Evolutionary conservation across 2,888 invertebrate species (phyloP), one percentile per base, ranked within the genome.

Genomic region (Cylloceria caligata): DNA sequence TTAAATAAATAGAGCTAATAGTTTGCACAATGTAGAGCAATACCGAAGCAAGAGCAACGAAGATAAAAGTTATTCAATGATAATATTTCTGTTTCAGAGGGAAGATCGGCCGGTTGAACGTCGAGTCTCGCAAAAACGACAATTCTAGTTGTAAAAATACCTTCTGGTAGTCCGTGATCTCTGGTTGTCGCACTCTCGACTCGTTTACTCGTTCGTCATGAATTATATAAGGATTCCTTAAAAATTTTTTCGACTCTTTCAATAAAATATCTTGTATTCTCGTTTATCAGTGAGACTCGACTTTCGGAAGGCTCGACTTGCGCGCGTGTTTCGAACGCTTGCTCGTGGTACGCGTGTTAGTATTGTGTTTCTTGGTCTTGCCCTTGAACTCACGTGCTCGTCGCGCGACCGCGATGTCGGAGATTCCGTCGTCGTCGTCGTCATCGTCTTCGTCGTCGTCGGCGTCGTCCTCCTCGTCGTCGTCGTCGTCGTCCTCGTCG

Each of bases 331-430:
- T 90, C 85, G 89, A 82, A 85, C 87, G 80, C 67, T 83, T 84
- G 76, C 75, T 71, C 81, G 84, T 69, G n/a, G 19, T 60, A 24
- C 76, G 85, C 81, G 86, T 88, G 88, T 87, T 88, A 87, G 85
- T 88, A 88, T 80, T 55, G 45, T 90, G 90, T 89, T 92, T 91
- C 89, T 91, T 91, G 88, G 90, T 90, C 89, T 91, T 91, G 87
- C 95, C 95, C 95, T 96, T 96, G 91, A 96, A 97, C 97, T 97
- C 97, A 97, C 97, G 97, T 96, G 97, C 95, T 94, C 94, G 94
- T 93, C 95, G 95, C 89, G 95, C 95, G 93, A 94, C 95, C 90
- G 95, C 94, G 93, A 96, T 95, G 88, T 95, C 94, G 88, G 95
- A 94, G 90, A 95, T 95, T 87, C 96, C 95, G 83, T 95, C 95